phyloP scores from a whole-genome alignment of 1,140 invertebrate genomes.

The Heliothis subflexa region DNA sequence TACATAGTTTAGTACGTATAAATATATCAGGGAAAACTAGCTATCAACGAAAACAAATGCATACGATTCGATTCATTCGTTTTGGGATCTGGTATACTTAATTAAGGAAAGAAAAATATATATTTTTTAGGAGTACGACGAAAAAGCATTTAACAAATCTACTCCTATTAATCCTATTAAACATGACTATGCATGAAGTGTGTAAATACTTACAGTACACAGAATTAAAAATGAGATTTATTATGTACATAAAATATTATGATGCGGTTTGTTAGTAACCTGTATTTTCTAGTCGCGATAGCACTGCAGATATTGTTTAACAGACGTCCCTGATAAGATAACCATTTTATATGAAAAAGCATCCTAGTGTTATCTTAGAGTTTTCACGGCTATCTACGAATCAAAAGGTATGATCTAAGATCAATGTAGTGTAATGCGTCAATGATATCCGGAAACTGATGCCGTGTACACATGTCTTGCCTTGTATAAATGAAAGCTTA shows the following conservation, averaged over 20 bases:
- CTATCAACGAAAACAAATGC: no score
- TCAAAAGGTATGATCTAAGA: neutral
- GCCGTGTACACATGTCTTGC: neutral
- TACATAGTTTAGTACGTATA: no score
- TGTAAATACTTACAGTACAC: no score
- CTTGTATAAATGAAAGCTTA: neutral
- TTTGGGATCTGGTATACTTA: no score
- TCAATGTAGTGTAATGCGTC: slow-evolving; percentile 2
- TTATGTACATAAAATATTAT: neutral
- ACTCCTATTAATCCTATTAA: no score
- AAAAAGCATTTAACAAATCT: no score
- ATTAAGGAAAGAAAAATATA: no score
- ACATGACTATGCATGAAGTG: no score
- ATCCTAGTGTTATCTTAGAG: slow-evolving; percentile 4
- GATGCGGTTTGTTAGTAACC: neutral
- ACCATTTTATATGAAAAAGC: neutral
- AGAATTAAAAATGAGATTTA: neutral
- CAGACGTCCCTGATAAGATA: slow-evolving; percentile 1
- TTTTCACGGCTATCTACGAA: neutral
- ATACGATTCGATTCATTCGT: no score
- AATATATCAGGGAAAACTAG: no score
- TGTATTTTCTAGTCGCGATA: slow-evolving; percentile 10
- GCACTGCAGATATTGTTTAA: slow-evolving; percentile 14
- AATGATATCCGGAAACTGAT: neutral
- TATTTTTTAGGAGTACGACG: no score